Evolutionary conservation across 2,113 vertebrate genomes (phyloP).

Genomic region (Coreoperca whiteheadi): DNA sequence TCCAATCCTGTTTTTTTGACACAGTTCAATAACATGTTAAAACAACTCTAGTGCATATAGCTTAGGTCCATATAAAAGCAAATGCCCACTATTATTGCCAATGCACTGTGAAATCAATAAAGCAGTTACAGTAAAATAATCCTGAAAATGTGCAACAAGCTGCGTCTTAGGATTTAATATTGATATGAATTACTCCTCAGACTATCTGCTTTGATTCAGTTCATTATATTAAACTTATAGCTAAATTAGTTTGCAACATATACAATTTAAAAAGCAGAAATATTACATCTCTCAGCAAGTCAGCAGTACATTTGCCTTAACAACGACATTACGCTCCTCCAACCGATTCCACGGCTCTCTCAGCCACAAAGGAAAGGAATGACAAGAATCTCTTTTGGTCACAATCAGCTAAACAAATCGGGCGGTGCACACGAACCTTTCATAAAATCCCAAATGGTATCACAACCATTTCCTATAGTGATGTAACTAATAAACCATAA

Average conservation of each 20-base stretch:
- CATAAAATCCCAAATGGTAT: constrained; percentile 6
- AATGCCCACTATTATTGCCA: constrained; percentile 6
- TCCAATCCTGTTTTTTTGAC: not conserved
- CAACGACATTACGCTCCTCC: not conserved
- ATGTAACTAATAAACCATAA: too few species aligned
- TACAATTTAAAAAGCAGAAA: constrained; percentile 60
- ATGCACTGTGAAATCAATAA: constrained; percentile 20
- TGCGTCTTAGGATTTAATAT: constrained; percentile 34
- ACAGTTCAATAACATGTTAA: not conserved
- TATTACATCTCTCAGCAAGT: constrained; percentile 48
- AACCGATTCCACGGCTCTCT: not conserved
- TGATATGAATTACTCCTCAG: constrained; percentile 1
- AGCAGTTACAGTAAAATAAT: constrained; percentile 23
- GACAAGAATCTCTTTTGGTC: constrained; percentile 42
- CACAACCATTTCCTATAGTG: not conserved
- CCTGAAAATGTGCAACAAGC: constrained; percentile 58
- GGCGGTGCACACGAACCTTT: constrained; percentile 5
- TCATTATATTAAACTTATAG: constrained; percentile 20
- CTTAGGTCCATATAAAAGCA: constrained; percentile 2
- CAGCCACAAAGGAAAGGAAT: constrained; percentile 31
- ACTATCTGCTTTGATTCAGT: not conserved
- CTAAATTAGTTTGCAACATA: constrained; percentile 47
- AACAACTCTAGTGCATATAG: not conserved
- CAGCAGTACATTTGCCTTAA: constrained; percentile 21
- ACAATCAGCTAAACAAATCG: constrained; percentile 37